Base-by-base conservation (phyloP, 2,888 invertebrate species). In the Meganola albula region DNA sequence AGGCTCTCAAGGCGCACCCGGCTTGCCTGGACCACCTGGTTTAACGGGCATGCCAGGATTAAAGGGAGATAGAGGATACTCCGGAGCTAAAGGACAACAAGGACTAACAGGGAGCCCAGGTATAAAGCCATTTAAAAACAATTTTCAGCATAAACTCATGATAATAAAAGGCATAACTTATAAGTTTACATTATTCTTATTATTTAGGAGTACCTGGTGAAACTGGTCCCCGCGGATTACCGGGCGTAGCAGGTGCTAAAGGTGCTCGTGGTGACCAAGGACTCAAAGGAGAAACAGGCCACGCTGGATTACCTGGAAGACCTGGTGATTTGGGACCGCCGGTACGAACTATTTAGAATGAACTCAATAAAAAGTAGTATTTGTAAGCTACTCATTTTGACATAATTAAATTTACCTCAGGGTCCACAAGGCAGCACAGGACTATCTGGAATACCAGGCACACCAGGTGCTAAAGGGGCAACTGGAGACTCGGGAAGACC, bases 261-360 rank as follows among this genome's bases (percentile, higher is more conserved):
- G 94, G 94, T 10, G 88, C 88, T 5, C 85, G 93, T 40, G 94
- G 94, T 10, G 93, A 93, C 68, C 78, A 90, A 23, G 95, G 95
- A 4, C 71, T 87, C n/a, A 88, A 93, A 65, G 94, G 94, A 31
- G 93, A 94, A 52, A 61, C 84, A 16, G 94, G 94, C 11, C 80
- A 91, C 32, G 88, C 89, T 72, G 94, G 94, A n/a, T 87, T 92
- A 12, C 92, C 92, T 5, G 95, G 95, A 36, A 75, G 93, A 46
- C 92, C 92, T 2, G 95, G 95, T 58, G 91, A 92, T 64, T 76
- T 90, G 31, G 95, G 94, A 44, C 85, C 88, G 39, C 82, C 89
- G 37, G 94, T 93, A 80, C 78, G 74, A 21, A 9, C 2, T 0
- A 2, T 10, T n/a, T n/a, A n/a, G n/a, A n/a, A n/a, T n/a, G n/a